Percentiles rank a stretch among this genome's conserved stretches.
Conservation (phyloP, 1,140 invertebrate species). For the Ylistrum balloti region DNA sequence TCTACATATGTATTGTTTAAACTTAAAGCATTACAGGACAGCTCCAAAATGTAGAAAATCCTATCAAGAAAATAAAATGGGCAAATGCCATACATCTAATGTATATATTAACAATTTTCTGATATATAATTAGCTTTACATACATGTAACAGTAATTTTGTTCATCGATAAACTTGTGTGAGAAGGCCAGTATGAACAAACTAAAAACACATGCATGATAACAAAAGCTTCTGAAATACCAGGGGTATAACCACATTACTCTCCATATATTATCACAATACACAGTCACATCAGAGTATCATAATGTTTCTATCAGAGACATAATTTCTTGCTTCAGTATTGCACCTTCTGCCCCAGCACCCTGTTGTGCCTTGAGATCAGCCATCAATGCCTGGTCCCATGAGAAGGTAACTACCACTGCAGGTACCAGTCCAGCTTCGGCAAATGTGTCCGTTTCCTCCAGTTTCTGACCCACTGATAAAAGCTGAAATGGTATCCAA, state of each 20-base stretch:
- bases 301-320: conserved; percentile 63
- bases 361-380: conserved; percentile 75
- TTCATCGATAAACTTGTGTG: too few relatives aligned
- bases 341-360: conserved; percentile 58
- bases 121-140: too few relatives aligned
- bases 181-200: too few relatives aligned
- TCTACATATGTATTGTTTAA: too few relatives aligned
- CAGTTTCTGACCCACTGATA: conserved; percentile 73
- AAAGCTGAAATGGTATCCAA: conserved; percentile 80
- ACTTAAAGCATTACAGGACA: too few relatives aligned
- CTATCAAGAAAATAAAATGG: too few relatives aligned
- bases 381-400: conserved; percentile 76
- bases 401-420: conserved; percentile 79
- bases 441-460: conserved; percentile 77
- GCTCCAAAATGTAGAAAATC: too few relatives aligned
- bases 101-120: too few relatives aligned
- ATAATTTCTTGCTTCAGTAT: conserved; percentile 70
- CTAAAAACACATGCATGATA: too few relatives aligned
- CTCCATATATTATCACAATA: background rate
- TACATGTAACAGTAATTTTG: too few relatives aligned
- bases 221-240: too few relatives aligned
- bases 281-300: background rate
- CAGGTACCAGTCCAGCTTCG: conserved; percentile 80
- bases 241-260: background rate
- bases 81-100: too few relatives aligned